These are phyloP conservation scores for Perccottus glenii DNA, from an alignment of 2,113 vertebrate species.

Conservation along the genomic window DNA sequence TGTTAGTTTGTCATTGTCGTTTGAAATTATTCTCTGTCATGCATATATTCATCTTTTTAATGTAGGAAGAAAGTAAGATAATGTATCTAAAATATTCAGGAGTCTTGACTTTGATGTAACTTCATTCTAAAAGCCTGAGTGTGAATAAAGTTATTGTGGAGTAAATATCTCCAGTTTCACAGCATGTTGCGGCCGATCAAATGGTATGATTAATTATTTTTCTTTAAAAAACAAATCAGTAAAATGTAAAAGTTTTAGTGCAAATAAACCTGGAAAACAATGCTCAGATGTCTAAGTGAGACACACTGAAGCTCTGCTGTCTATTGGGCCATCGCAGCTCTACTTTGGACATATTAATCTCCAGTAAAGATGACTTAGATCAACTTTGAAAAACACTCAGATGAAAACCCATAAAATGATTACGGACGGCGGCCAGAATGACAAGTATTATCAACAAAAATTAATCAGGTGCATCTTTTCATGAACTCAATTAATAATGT, in stretches of 20 bases:
- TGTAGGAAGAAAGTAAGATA: not conserved
- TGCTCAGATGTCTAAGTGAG: constrained; percentile 53
- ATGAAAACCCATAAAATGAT: constrained; percentile 99
- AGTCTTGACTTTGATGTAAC: constrained; percentile 6
- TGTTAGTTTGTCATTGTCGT: constrained; percentile 3
- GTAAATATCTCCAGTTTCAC: no score
- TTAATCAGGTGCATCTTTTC: constrained; percentile 99
- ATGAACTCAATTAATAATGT: constrained; percentile 99
- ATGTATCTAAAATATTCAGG: constrained; percentile 1
- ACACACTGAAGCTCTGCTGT: constrained; percentile 59
- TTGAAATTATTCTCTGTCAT: not conserved
- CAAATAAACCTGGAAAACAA: constrained; percentile 32
- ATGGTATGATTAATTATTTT: constrained; percentile 38
- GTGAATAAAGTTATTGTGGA: not conserved
- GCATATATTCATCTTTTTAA: not conserved
- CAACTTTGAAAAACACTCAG: constrained; percentile 91
- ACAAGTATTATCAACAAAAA: constrained; percentile 99
- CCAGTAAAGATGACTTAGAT: constrained; percentile 91
- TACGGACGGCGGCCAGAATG: constrained; percentile 93
- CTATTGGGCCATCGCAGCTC: constrained; percentile 57
- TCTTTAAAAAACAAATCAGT: not conserved
- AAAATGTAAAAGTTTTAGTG: constrained; percentile 19
- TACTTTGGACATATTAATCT: constrained; percentile 84
- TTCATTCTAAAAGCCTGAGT: not conserved
- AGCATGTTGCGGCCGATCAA: no score